Percentiles rank a stretch among this genome's conserved stretches.
phyloP scores from a whole-genome alignment of 2,797 vertebrate species.

The Luscinia megarhynchos region DNA sequence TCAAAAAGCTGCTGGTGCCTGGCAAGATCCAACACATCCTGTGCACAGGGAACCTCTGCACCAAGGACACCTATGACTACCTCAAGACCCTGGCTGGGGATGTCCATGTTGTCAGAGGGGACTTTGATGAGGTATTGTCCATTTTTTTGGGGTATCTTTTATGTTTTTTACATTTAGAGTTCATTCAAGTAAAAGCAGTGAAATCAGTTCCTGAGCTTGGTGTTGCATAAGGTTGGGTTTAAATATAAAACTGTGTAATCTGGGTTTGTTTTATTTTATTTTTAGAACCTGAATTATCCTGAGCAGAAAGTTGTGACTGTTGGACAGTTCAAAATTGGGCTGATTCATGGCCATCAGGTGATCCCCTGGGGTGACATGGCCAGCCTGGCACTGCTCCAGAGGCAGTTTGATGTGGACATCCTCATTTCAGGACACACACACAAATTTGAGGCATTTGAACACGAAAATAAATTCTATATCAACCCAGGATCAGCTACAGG shows the following conservation, averaged over 20 bases:
- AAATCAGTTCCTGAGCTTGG: not conserved
- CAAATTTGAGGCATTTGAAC: conserved; percentile 98
- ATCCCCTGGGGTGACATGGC: conserved; percentile 99
- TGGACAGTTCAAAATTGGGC: conserved; percentile 97
- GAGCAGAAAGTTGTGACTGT: conserved; percentile 99
- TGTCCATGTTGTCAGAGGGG: conserved; percentile 96
- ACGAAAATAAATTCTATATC: conserved; percentile 99
- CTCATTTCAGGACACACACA: conserved; percentile 99
- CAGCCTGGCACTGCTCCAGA: conserved; percentile 93
- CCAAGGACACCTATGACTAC: conserved; percentile 99
- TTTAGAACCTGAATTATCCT: conserved; percentile 95
- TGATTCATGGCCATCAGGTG: conserved; percentile 98
- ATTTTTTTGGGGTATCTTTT: not conserved
- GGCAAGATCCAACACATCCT: conserved; percentile 99
- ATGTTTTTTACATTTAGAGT: fast-evolving
- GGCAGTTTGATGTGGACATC: conserved; percentile 98
- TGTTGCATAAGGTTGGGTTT: not conserved
- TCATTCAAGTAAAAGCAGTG: fast-evolving
- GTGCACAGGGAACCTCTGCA: conserved; percentile 99
- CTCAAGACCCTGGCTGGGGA: conserved; percentile 98
- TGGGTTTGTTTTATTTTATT: not conserved
- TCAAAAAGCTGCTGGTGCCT: conserved; percentile 97
- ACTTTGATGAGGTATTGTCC: conserved; percentile 92
- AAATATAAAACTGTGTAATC: not conserved
- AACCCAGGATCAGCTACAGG: conserved; percentile 98